A percentile compares a stretch with the other conserved stretches of the same genome.
phyloP scores from a whole-genome alignment of 2,888 invertebrate genomes.

The Exephanes ischioxanthus region DNA sequence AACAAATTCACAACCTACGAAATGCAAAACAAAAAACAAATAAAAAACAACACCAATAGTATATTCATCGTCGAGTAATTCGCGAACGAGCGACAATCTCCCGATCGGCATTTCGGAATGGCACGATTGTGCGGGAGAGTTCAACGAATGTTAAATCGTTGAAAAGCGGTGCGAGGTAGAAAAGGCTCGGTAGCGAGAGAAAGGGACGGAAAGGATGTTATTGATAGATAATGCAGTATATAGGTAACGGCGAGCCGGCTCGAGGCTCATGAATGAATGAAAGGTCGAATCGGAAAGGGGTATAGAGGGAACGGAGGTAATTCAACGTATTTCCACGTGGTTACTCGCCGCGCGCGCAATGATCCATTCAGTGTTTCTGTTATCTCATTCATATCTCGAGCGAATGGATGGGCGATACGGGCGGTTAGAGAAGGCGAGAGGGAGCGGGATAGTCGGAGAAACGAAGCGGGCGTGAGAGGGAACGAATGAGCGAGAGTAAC shows the following conservation, averaged over 20 bases:
- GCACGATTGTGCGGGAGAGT: constrained; percentile 23
- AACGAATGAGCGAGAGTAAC: constrained; percentile 67
- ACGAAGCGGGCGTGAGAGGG: constrained; percentile 51
- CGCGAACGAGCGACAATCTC: neutral
- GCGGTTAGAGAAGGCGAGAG: constrained; percentile 61
- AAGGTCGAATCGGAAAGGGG: constrained; percentile 54
- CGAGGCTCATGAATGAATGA: constrained; percentile 68
- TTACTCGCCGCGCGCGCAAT: constrained; percentile 69
- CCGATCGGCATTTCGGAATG: neutral
- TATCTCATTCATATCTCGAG: constrained; percentile 74
- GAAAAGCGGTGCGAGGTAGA: constrained; percentile 25
- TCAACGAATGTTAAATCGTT: constrained; percentile 22
- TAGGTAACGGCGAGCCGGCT: constrained; percentile 48
- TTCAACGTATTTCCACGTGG: constrained; percentile 70
- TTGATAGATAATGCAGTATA: constrained; percentile 50
- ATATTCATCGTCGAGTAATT: neutral
- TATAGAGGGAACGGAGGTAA: constrained; percentile 67
- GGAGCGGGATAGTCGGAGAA: constrained; percentile 39
- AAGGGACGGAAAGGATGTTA: constrained; percentile 35
- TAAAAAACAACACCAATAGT: neutral
- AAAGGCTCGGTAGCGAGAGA: constrained; percentile 19
- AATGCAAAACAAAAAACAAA: neutral
- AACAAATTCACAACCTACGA: neutral
- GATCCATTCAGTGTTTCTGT: constrained; percentile 74
- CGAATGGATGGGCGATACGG: constrained; percentile 69